Base-by-base conservation (phyloP, 2,797 vertebrate species). In the Eulemur albifrons region DNA sequence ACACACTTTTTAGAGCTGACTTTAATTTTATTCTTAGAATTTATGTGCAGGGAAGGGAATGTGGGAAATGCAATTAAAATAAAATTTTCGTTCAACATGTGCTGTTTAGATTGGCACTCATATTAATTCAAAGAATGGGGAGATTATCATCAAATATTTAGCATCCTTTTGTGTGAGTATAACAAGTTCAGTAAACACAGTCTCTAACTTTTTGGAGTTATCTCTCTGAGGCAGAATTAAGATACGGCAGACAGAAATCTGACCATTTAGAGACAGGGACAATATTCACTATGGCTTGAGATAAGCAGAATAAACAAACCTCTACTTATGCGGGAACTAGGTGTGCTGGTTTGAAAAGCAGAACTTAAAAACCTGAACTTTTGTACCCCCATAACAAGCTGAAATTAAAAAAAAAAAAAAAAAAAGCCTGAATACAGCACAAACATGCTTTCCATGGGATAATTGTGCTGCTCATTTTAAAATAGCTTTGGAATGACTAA, bases 121-220 rank as follows among this genome's bases (percentile, higher is more conserved):
- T 77, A 93, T 95, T 96, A 95, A 97, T 96, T 96, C 95, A 95
- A 97, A 96, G 94, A 93, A 87, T 0, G 0, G 79, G 83, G 83
- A 97, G 94, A 96, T 97, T 97, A 92, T 90, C 76, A 97, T 97
- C 93, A 98, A 97, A 96, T 97, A 97, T 97, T 97, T 97, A 98
- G 81, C 91, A 93, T 96, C 89, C 93, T 94, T 97, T 97, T 97
- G 91, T 97, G 93, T 61, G 86, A 81, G 54, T 88, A 86, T 91
- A 96, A 86, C 90, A 72, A 89, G 87, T 95, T 96, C 87, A 90
- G 96, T 97, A 97, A 97, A 97, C 91, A 94, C 20, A 65, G 76
- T 69, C 40, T 93, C 83, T 93, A 92, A 97, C 93, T 97, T 97
- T 96, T 75, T 54, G 75, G 93, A 97, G 88, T 97, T 97, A 95